Conservation (phyloP, 2,113 vertebrate species). For the Corapipo altera region DNA sequence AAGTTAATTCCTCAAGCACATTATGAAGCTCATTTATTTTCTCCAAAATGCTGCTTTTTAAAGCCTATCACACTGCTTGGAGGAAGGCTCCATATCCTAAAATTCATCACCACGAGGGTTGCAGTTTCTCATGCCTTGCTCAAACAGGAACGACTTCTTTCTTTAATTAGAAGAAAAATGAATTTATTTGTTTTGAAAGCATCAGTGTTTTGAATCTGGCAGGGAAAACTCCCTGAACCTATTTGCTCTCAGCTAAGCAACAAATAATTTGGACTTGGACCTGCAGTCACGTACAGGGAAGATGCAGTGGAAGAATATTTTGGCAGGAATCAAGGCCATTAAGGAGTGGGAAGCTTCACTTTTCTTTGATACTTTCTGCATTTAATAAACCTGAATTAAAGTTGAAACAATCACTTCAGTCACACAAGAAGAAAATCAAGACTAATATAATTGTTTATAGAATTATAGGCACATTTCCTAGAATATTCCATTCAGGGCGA, state of each 20-base stretch:
- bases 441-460: neutral
- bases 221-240: neutral
- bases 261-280: constrained; percentile 23
- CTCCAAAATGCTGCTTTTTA: neutral
- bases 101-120: neutral
- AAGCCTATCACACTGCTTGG: neutral
- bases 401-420: constrained; percentile 11
- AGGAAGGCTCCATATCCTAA: neutral
- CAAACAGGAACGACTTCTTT: neutral
- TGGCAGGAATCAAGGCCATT: constrained; percentile 24
- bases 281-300: neutral
- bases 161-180: constrained; percentile 35
- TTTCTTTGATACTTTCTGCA: neutral
- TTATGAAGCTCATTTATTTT: constrained; percentile 30
- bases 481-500: neutral
- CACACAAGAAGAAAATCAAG: neutral
- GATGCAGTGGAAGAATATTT: neutral
- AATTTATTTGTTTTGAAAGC: constrained; percentile 24
- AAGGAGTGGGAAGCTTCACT: neutral
- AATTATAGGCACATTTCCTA: neutral
- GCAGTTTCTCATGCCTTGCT: neutral
- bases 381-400: constrained; percentile 37
- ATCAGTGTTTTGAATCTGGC: neutral
- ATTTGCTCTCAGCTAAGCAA: constrained; percentile 33
- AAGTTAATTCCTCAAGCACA: constrained; percentile 18